Percentiles rank a stretch among this genome's conserved stretches.
These are phyloP conservation scores for Taenioides sp. DNA, from an alignment of 2,797 vertebrate genomes.

Conservation along the genomic window DNA sequence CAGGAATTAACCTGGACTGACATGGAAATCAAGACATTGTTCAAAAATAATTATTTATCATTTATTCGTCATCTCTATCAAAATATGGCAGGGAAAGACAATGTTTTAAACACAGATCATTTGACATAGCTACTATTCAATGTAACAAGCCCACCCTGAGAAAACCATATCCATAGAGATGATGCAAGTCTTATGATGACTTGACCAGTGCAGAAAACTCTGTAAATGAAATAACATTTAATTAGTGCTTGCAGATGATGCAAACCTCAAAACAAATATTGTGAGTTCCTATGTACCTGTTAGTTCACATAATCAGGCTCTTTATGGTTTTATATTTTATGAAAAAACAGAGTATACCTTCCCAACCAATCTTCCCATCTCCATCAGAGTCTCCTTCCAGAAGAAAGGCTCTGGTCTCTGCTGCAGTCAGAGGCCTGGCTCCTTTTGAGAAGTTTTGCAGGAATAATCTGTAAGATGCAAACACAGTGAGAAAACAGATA, in stretches of 20 bases:
- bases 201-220: conserved; percentile 75
- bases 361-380: conserved; percentile 74
- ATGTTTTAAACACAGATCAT: conserved; percentile 1
- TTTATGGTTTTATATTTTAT: background rate
- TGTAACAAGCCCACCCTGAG: conserved; percentile 21
- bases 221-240: conserved; percentile 34
- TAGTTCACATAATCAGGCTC: background rate
- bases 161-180: conserved; percentile 10
- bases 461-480: conserved; percentile 61
- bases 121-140: conserved; percentile 18
- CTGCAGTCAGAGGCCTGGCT: conserved; percentile 64
- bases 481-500: background rate
- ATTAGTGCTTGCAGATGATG: background rate
- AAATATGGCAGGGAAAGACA: conserved; percentile 31
- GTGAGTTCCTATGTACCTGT: background rate
- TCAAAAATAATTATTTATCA: background rate
- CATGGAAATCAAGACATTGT: conserved; percentile 8
- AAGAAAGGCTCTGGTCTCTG: conserved; percentile 73
- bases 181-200: conserved; percentile 50
- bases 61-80: conserved; percentile 7
- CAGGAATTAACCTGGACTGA: background rate
- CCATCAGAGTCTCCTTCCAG: conserved; percentile 71
- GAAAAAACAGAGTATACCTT: conserved; percentile 51
- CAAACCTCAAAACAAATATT: background rate
- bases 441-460: conserved; percentile 77